phyloP scores from a whole-genome alignment of 2,113 vertebrate genomes.

The Scomber scombrus region DNA sequence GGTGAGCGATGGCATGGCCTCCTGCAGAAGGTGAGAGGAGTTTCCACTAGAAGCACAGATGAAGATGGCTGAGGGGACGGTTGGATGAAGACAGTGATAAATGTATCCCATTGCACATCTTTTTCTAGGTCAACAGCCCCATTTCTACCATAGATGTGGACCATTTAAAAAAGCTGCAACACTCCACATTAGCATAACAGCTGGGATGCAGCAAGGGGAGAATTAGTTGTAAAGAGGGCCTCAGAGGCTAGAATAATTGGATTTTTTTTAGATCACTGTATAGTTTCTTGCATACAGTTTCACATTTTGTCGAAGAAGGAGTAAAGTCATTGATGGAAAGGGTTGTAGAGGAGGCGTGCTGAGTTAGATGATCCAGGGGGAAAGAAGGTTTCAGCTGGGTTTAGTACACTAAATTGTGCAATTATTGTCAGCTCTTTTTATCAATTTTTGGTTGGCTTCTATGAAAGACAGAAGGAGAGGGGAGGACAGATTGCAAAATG shows the following conservation, averaged over 20 bases:
- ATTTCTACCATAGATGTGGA: conserved; percentile 35
- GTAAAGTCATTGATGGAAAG: not conserved
- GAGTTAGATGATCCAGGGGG: conserved; percentile 10
- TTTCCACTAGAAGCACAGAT: conserved; percentile 24
- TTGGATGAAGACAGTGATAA: conserved; percentile 37
- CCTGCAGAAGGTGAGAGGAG: conserved; percentile 42
- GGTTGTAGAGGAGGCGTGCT: not conserved
- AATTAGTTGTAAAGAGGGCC: not conserved
- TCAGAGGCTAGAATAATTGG: not conserved
- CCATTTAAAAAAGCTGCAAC: not conserved
- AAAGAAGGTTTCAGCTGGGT: not conserved
- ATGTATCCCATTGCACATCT: conserved; percentile 28
- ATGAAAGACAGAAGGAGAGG: conserved; percentile 37
- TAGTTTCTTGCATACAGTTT: conserved; percentile 16
- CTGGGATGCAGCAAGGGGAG: conserved; percentile 14
- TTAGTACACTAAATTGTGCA: conserved; percentile 11
- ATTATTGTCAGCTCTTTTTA: conserved; percentile 37
- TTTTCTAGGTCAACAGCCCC: conserved; percentile 52
- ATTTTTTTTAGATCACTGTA: not conserved
- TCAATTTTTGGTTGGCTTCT: conserved; percentile 42
- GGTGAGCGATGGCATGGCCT: conserved; percentile 35
- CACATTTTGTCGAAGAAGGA: conserved; percentile 22
- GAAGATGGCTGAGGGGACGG: conserved; percentile 29
- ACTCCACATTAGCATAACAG: conserved; percentile 27
- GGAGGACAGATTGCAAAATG: conserved; percentile 43